Conservation (phyloP, 2,797 vertebrate genomes). For the Rousettus madagascariensis region DNA sequence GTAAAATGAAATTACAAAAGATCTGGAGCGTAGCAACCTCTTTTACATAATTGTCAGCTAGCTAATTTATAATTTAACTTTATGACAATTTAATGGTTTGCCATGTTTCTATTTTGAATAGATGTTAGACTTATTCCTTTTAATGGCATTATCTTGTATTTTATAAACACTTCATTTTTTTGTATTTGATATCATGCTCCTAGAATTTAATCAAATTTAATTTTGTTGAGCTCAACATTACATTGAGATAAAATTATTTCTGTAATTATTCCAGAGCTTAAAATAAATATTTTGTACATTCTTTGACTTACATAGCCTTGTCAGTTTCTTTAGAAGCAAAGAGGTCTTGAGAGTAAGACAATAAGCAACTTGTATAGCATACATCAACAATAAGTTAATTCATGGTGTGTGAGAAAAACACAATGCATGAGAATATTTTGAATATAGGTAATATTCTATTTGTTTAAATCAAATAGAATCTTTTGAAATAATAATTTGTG, state of each 20-base stretch:
- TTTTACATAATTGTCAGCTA: neutral
- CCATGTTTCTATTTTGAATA: neutral
- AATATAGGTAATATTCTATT: neutral
- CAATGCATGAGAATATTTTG: neutral
- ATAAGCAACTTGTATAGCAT: neutral
- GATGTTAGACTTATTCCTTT: neutral
- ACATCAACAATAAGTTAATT: neutral
- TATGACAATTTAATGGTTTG: neutral
- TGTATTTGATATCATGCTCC: neutral
- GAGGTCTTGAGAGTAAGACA: neutral
- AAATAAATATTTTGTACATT: neutral
- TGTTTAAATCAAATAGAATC: neutral
- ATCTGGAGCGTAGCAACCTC: neutral
- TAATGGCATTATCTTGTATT: neutral
- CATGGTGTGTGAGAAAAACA: neutral
- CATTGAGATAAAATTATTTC: neutral
- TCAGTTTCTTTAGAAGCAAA: neutral
- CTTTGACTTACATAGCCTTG: neutral
- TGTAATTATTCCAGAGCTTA: neutral
- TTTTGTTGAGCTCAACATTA: neutral
- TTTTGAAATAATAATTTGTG: neutral
- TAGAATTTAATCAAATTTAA: neutral
- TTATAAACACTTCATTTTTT: neutral
- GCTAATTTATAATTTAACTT: neutral
- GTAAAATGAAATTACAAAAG: neutral